Conservation (phyloP, 2,797 vertebrate genomes). For the Parauchenoglanis ngamensis region DNA sequence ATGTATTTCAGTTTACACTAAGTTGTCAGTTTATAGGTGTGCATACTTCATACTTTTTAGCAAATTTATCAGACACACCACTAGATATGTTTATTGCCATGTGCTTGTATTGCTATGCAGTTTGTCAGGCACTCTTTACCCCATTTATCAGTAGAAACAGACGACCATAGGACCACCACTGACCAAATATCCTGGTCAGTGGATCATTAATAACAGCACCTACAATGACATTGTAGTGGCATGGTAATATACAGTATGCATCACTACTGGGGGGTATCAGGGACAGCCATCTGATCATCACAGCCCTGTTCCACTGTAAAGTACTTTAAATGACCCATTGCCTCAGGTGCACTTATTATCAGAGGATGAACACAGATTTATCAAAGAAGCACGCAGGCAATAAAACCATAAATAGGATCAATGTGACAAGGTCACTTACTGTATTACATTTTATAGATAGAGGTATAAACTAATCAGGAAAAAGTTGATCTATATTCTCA, state of each 20-base stretch:
- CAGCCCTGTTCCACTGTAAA: not conserved
- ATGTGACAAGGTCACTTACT: not conserved
- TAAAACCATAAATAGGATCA: not conserved
- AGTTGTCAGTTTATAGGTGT: not conserved
- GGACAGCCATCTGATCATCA: not conserved
- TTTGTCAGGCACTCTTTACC: not conserved
- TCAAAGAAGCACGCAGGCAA: not conserved
- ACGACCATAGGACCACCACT: not conserved
- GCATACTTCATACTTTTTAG: not conserved
- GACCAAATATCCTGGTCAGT: not conserved
- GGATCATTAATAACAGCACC: not conserved
- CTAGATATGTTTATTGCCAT: not conserved
- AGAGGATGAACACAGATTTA: not conserved
- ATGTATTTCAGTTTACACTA: not conserved
- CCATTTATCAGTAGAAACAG: not conserved
- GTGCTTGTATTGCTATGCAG: not conserved
- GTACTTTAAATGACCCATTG: not conserved
- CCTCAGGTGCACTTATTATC: not conserved
- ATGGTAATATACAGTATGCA: not conserved
- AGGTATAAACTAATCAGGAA: not conserved
- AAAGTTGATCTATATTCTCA: not conserved
- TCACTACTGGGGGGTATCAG: not conserved
- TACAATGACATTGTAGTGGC: not conserved
- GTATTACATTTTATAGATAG: not conserved
- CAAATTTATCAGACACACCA: not conserved